Conservation (phyloP, 1,140 invertebrate genomes). For the Papilio polytes region DNA sequence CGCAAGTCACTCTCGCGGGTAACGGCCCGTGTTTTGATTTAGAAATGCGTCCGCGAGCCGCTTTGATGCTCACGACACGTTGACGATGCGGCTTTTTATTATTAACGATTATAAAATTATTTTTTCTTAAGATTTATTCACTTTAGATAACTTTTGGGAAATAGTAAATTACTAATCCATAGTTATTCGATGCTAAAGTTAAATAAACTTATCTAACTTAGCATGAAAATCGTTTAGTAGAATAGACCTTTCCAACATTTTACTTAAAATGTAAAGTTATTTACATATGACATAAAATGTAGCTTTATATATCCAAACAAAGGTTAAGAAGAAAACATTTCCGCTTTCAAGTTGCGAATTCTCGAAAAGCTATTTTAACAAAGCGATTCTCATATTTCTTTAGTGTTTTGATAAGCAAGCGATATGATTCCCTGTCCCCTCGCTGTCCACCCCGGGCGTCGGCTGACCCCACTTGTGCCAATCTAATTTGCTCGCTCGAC, state of each 20-base stretch:
- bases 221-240: not conserved
- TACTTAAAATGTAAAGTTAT: not conserved
- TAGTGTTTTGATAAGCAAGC: constrained; percentile 47
- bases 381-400: constrained; percentile 41
- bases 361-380: constrained; percentile 33
- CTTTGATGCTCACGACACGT: constrained; percentile 52
- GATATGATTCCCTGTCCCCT: constrained; percentile 62
- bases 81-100: constrained; percentile 7
- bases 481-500: constrained; percentile 66
- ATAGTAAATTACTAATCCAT: not conserved
- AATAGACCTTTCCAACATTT: not conserved
- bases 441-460: constrained; percentile 59
- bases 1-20: constrained; percentile 82
- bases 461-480: constrained; percentile 75
- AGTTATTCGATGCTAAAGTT: not conserved
- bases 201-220: not conserved
- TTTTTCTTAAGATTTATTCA: not conserved
- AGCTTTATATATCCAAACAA: constrained; percentile 8
- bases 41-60: constrained; percentile 61
- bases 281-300: not conserved
- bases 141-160: too few relatives aligned
- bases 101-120: constrained; percentile 8
- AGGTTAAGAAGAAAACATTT: constrained; percentile 8
- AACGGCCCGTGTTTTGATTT: constrained; percentile 79
- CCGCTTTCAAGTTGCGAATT: constrained; percentile 21